phyloP scores from a whole-genome alignment of 1,140 invertebrate species.

The Drosophila sechellia region DNA sequence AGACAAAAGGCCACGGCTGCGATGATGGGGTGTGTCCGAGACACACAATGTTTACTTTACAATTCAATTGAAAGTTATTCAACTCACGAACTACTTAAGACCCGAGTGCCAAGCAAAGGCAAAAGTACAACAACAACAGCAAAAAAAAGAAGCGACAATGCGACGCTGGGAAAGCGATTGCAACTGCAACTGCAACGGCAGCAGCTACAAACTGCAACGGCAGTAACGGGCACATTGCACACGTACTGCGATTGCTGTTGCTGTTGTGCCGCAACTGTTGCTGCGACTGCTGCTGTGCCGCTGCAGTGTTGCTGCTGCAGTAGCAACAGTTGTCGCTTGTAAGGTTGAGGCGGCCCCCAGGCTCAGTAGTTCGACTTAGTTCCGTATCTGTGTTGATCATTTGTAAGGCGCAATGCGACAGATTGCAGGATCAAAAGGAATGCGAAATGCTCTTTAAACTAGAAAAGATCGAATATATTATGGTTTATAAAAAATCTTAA shows the following conservation, averaged over 20 bases:
- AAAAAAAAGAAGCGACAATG: constrained; percentile 68
- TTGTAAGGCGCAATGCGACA: constrained; percentile 72
- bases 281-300: constrained; percentile 28
- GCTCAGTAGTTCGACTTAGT: constrained; percentile 29
- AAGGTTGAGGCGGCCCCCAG: constrained; percentile 44
- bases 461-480: neutral
- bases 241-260: constrained; percentile 59
- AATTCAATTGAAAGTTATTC: constrained; percentile 84
- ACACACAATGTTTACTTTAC: constrained; percentile 82
- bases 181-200: constrained; percentile 36
- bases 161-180: constrained; percentile 71
- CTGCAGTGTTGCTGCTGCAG: constrained; percentile 46
- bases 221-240: constrained; percentile 64
- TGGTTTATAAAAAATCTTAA: too few relatives aligned
- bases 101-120: constrained; percentile 46
- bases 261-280: constrained; percentile 30
- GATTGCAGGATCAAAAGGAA: constrained; percentile 42
- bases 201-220: constrained; percentile 27
- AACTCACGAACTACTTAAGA: constrained; percentile 84
- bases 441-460: constrained; percentile 46
- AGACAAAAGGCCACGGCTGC: constrained; percentile 61
- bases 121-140: constrained; percentile 28
- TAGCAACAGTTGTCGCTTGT: constrained; percentile 61
- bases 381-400: constrained; percentile 79
- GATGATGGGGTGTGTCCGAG: constrained; percentile 69